Evolutionary conservation across 1,140 invertebrate species (phyloP).

Genomic region (Philopotamus ludificatus): DNA sequence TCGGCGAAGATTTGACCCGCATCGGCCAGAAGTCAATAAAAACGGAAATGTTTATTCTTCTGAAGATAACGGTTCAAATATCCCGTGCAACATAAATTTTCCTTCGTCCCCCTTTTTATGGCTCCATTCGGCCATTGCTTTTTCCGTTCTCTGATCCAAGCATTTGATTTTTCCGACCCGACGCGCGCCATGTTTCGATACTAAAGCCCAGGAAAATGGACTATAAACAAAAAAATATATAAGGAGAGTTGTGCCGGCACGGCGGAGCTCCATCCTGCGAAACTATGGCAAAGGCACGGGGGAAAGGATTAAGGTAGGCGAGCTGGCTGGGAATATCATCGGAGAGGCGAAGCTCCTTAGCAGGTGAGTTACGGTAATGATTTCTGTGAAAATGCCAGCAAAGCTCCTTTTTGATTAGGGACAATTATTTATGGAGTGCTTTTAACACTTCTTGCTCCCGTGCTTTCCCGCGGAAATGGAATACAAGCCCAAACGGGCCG

Average conservation of each 20-base stretch:
- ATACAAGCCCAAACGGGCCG: no score
- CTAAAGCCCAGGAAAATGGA: constrained; percentile 27
- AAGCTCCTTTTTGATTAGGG: neutral
- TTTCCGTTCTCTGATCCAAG: constrained; percentile 30
- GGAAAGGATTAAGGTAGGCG: neutral
- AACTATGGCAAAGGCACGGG: neutral
- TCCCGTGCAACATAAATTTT: constrained; percentile 27
- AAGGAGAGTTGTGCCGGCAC: neutral
- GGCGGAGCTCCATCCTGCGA: no score
- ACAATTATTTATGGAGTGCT: neutral
- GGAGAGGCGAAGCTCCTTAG: neutral
- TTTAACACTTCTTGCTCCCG: no score
- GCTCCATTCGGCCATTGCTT: constrained; percentile 36
- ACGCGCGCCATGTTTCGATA: constrained; percentile 22
- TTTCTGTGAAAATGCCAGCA: neutral
- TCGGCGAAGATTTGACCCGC: neutral
- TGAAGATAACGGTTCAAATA: constrained; percentile 32
- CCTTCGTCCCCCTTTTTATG: constrained; percentile 28
- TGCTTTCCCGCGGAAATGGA: no score
- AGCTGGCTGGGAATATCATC: neutral
- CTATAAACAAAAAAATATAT: constrained; percentile 35
- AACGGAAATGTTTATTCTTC: constrained; percentile 32
- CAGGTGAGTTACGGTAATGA: constrained; percentile 21
- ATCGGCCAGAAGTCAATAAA: constrained; percentile 17
- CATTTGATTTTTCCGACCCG: constrained; percentile 34